phyloP scores from a whole-genome alignment of 1,140 invertebrate genomes.

The Anthonomus grandis region DNA sequence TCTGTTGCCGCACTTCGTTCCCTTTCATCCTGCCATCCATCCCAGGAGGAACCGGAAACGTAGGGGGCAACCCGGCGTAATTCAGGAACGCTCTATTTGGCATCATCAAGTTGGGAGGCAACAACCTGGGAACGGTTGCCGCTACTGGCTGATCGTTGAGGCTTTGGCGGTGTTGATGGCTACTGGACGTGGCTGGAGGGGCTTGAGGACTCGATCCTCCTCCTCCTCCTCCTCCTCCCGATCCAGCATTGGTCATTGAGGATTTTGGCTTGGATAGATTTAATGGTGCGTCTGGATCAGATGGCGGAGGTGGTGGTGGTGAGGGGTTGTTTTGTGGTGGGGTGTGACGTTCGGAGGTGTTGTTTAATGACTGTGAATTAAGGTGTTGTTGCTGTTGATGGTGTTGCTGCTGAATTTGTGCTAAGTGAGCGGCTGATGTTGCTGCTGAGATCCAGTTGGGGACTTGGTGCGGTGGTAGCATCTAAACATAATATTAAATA shows the following conservation, averaged over 20 bases:
- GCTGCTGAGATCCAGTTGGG: conserved; percentile 43
- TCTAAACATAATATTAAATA: too few relatives aligned
- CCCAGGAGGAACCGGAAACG: conserved; percentile 49
- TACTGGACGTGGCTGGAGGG: conserved; percentile 32
- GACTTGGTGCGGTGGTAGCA: conserved; percentile 46
- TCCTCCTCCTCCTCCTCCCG: conserved; percentile 43
- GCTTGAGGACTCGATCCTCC: conserved; percentile 42
- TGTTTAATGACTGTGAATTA: not conserved
- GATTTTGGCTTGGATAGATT: conserved; percentile 86
- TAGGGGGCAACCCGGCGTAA: conserved; percentile 59
- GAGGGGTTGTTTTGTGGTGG: conserved; percentile 40
- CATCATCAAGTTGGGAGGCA: conserved; percentile 56
- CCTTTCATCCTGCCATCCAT: conserved; percentile 45
- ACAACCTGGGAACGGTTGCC: conserved; percentile 57
- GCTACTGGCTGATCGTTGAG: conserved; percentile 56
- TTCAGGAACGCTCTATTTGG: conserved; percentile 55
- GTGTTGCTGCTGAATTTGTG: conserved; percentile 20
- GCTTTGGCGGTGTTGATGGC: conserved; percentile 32
- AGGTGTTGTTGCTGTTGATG: conserved; percentile 21
- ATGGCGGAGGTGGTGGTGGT: conserved; percentile 51
- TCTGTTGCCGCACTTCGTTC: conserved; percentile 39
- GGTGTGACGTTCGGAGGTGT: conserved; percentile 14
- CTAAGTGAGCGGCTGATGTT: conserved; percentile 38
- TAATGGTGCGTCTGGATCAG: conserved; percentile 72
- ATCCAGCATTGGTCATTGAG: too few relatives aligned